These are phyloP conservation scores for Hyles euphorbiae DNA, from an alignment of 1,140 invertebrate species.

Conservation along the genomic window DNA sequence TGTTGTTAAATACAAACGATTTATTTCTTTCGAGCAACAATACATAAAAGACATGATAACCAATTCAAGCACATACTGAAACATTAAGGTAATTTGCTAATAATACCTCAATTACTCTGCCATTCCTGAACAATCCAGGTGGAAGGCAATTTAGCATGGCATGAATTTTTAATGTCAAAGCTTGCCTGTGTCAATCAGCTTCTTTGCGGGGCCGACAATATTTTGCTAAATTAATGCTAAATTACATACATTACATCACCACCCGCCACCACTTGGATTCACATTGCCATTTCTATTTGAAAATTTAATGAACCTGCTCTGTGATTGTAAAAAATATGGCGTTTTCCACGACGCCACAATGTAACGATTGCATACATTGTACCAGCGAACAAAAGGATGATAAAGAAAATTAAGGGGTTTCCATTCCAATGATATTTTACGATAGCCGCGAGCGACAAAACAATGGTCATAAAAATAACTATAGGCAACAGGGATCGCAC, in stretches of 20 bases:
- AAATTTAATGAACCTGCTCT: constrained; percentile 6
- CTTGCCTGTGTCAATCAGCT: too few relatives aligned
- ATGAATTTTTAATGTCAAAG: neutral
- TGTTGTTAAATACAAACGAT: too few relatives aligned
- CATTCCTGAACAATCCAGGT: too few relatives aligned
- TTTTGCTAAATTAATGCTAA: constrained; percentile 6
- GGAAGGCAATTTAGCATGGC: too few relatives aligned
- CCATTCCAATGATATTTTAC: constrained; percentile 60
- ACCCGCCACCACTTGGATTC: neutral
- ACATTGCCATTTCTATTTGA: constrained; percentile 5
- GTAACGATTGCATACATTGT: constrained; percentile 57
- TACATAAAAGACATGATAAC: too few relatives aligned
- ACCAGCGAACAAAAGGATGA: constrained; percentile 54
- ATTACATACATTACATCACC: constrained; percentile 5
- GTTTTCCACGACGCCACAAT: constrained; percentile 27
- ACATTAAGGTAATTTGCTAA: too few relatives aligned
- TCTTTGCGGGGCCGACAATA: neutral
- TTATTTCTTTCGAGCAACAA: too few relatives aligned
- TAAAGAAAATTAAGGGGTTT: constrained; percentile 72
- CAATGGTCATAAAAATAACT: constrained; percentile 56
- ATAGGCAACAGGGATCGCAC: constrained; percentile 27
- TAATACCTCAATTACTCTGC: too few relatives aligned
- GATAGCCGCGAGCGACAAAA: constrained; percentile 62
- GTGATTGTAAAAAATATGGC: constrained; percentile 1
- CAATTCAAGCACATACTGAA: too few relatives aligned